These are phyloP conservation scores for Mantis religiosa DNA, from an alignment of 2,888 invertebrate species.

Conservation along the genomic window DNA sequence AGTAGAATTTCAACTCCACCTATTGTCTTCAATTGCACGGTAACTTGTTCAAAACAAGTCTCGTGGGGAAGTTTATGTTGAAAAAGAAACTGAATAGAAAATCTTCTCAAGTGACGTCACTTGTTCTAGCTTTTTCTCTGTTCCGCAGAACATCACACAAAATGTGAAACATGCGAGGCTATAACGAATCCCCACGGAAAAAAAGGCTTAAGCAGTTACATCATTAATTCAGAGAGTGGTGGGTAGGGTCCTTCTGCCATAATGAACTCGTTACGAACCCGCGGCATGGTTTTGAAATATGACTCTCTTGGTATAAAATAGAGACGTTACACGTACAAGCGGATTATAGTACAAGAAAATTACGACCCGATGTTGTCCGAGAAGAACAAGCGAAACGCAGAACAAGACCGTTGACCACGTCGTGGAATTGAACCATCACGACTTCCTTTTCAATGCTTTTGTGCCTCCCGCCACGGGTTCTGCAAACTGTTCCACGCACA, in stretches of 20 bases:
- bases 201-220: neutral
- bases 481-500: neutral
- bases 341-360: neutral
- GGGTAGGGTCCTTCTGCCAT: neutral
- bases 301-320: neutral
- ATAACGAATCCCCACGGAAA: neutral
- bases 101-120: neutral
- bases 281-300: neutral
- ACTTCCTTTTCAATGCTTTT: neutral
- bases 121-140: neutral
- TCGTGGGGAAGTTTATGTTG: neutral
- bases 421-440: neutral
- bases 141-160: neutral
- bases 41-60: neutral
- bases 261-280: neutral
- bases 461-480: neutral
- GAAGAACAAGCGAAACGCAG: neutral
- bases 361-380: neutral
- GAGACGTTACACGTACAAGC: neutral
- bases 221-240: neutral
- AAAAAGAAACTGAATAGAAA: neutral
- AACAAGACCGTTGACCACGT: neutral
- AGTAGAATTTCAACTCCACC: too few species aligned
- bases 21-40: neutral
- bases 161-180: neutral